phyloP scores from a whole-genome alignment of 2,113 vertebrate genomes.

The Pao palembangensis region DNA sequence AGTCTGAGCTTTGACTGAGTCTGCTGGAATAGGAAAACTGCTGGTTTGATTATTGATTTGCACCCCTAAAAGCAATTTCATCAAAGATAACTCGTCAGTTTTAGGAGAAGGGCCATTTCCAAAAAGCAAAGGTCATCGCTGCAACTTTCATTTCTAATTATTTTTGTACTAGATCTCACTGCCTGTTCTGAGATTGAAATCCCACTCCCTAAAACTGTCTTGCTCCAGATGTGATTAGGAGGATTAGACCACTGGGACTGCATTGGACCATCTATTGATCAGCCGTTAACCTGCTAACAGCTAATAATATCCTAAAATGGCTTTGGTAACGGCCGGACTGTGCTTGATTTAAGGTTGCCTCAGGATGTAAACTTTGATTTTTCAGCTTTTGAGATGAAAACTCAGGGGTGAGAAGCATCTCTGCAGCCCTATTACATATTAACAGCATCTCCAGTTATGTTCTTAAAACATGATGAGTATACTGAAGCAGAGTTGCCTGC shows the following conservation, averaged over 20 bases:
- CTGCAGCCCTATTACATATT: constrained; percentile 57
- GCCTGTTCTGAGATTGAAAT: not conserved
- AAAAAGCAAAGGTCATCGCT: constrained; percentile 13
- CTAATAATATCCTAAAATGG: constrained; percentile 81
- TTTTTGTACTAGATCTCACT: not conserved
- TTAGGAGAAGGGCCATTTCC: constrained; percentile 19
- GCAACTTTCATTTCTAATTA: constrained; percentile 23
- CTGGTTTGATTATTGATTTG: constrained; percentile 49
- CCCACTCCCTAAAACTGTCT: not conserved
- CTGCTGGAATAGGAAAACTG: constrained; percentile 45
- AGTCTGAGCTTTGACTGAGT: constrained; percentile 23
- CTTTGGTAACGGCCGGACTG: constrained; percentile 63
- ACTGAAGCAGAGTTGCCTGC: constrained; percentile 54
- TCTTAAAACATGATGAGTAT: constrained; percentile 69
- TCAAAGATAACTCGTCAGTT: not conserved
- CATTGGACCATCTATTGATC: constrained; percentile 82
- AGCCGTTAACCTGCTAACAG: constrained; percentile 78
- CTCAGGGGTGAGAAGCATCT: constrained; percentile 39
- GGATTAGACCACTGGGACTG: constrained; percentile 74
- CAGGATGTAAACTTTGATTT: constrained; percentile 66
- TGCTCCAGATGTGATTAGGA: constrained; percentile 27
- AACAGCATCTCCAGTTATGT: constrained; percentile 61
- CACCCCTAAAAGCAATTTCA: constrained; percentile 33
- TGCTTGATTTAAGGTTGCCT: constrained; percentile 59
- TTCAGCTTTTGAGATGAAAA: constrained; percentile 33